Conservation (phyloP, 2,888 invertebrate genomes). For the Scaptomyza parva region DNA sequence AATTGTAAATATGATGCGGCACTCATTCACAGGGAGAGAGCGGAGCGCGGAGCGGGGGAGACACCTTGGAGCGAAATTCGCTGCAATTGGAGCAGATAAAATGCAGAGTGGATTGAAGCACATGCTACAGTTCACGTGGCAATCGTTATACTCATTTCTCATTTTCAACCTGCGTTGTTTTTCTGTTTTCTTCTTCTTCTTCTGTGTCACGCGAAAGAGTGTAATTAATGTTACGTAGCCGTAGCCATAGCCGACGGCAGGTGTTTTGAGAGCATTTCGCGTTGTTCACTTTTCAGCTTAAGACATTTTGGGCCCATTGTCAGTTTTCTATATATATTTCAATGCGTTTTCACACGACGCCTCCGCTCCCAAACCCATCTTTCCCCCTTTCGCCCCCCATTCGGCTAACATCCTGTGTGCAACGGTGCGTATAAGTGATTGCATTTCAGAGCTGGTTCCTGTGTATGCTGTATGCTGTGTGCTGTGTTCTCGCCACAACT, state of each 20-base stretch:
- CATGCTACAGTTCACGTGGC: slow-evolving; percentile 55
- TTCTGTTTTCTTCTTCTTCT: background rate
- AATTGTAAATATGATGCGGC: slow-evolving; percentile 70
- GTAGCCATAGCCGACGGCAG: slow-evolving; percentile 34
- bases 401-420: slow-evolving; percentile 55
- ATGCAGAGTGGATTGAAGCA: slow-evolving; percentile 56
- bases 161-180: slow-evolving; percentile 5
- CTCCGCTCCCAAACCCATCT: too few species aligned
- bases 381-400: slow-evolving; percentile 18
- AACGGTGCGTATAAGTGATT: slow-evolving; percentile 77
- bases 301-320: slow-evolving; percentile 37
- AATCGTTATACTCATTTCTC: slow-evolving; percentile 38
- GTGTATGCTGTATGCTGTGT: too few species aligned
- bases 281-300: slow-evolving; percentile 37
- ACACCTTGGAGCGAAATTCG: slow-evolving; percentile 37
- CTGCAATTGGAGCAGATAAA: slow-evolving; percentile 79
- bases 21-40: slow-evolving; percentile 29
- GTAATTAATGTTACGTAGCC: slow-evolving; percentile 68
- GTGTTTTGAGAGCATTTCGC: slow-evolving; percentile 22
- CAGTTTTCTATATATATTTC: slow-evolving; percentile 40
- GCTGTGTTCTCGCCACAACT: slow-evolving; percentile 22
- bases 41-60: too few species aligned
- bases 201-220: slow-evolving; percentile 35
- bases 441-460: slow-evolving; percentile 56
- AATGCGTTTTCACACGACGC: slow-evolving; percentile 25